These are phyloP conservation scores for Rhinopomastus cyanomelas DNA, from an alignment of 2,113 vertebrate genomes.

Conservation along the genomic window DNA sequence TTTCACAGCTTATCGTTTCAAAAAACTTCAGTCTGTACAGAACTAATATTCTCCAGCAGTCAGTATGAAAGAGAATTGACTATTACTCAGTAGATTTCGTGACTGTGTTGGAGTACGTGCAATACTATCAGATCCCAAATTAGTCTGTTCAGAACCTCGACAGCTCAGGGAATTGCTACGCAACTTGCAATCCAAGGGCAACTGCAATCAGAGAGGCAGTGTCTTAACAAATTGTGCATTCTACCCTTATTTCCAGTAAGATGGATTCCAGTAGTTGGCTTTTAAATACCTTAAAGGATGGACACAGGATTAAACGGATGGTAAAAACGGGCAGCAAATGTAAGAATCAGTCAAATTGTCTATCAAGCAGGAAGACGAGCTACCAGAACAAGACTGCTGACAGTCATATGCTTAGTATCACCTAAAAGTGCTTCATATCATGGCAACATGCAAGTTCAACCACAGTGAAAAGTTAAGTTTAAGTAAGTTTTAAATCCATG, in stretches of 20 bases:
- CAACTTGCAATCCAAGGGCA: neutral
- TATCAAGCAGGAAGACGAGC: neutral
- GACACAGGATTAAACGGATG: neutral
- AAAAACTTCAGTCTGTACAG: neutral
- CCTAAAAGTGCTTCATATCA: neutral
- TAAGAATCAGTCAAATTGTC: neutral
- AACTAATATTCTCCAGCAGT: neutral
- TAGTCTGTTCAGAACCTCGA: neutral
- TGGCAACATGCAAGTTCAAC: neutral
- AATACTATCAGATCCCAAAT: neutral
- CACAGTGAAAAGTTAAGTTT: conserved; percentile 18
- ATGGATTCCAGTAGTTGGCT: neutral
- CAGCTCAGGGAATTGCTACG: neutral
- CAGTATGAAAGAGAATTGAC: neutral
- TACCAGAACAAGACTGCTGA: neutral
- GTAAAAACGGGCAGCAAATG: neutral
- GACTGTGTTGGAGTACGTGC: neutral
- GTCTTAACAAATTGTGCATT: neutral
- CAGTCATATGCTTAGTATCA: conserved; percentile 12
- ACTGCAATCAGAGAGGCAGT: neutral
- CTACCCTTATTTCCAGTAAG: neutral
- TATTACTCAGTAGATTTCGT: neutral
- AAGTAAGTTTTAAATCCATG: neutral
- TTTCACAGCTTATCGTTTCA: neutral
- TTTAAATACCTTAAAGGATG: neutral